Evolutionary conservation across 2,113 vertebrate genomes (phyloP), one percentile per base, ranked within the genome.

Genomic region (Perccottus glenii): DNA sequence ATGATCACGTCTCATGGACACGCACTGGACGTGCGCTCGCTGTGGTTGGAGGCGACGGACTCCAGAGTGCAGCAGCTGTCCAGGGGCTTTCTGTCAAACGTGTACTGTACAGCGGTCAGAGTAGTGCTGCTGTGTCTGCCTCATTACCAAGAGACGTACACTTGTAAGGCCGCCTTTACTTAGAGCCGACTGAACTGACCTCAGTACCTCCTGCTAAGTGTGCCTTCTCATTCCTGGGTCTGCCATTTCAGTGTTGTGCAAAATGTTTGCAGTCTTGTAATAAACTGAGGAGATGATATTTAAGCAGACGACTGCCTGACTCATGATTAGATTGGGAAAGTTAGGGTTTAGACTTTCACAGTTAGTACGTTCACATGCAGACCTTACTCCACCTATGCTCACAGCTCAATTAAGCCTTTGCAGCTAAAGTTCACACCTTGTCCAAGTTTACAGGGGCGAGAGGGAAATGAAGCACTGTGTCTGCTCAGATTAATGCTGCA

Each of bases 1-100:
- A 98, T 98, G 96, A 96, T 98, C 80, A 99, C 96, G 9, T 99
- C 96, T 40, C 96, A 98, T 0, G 95, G 95, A 68, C 96, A 99
- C 0, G 77, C 91, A 52, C 48, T 89, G 0, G 96, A 98, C 35
- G 86, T 96, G 38, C 83, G 88, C 44, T 74, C 86, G 43, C 91
- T 99, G 0, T 98, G 97, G 97, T 89, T 68, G 75, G 88, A 82
- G 36, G 94, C 94, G 8, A 96, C 92, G 27, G 82, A 93, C 42
- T 92, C 93, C 9, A 61, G 79, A 72, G 87, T 94, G 8, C 84
- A 87, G 64, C 64, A 58, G 0, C 6, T 88, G 47, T 91, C 94
- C 32, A 88, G 86, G 0, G 94, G 96, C 4, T 65, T 94, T 67
- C 70, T 90, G 43, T 91, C 93, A 59, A 87, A 87, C 47, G 48